Evolutionary conservation across 1,140 invertebrate genomes (phyloP), one percentile per base, ranked within the genome.

Genomic region (Plectrocnemia conspersa): DNA sequence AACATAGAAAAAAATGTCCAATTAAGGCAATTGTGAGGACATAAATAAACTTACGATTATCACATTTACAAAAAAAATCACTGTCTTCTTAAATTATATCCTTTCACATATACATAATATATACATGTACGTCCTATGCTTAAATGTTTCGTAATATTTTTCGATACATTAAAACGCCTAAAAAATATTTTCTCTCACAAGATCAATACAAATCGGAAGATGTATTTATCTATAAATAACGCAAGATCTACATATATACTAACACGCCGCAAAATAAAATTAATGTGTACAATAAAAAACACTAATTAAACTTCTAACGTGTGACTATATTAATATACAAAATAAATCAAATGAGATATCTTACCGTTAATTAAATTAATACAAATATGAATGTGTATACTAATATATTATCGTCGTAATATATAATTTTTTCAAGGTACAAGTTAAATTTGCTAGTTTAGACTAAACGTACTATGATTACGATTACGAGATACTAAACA

Each of bases 391-490:
- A 9, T 13, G n/a, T 29, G n/a, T 29, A 7, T 7, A 7, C 27
- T 13, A 29, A 29, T 13, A 29, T 13, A 9, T 29, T 29, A 13
- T 29, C 7, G 7, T 29, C 27, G n/a, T 16, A 23, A 16, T 46
- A 46, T 19, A 42, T 16, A 45, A 54, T 19, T 44, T 45, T n/a
- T n/a, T n/a, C n/a, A 54, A 57, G 48, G 48, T 57, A 57, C 55
- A 57, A 29, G 23, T 46, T 25, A 44, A 53, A 44, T 36, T 27
- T 25, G 16, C 27, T 48, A 55, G 47, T 35, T 23, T 33, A 50
- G 27, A 54, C 49, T 44, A 24, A 24, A 19, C 7, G 18, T 33
- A 29, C 42, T 59, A 54, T 24, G 22, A 38, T 46, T 50, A 33
- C 48, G 33, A 33, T 23, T 15, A 44, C 16, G 33, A 29, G 25